phyloP scores from a whole-genome alignment of 2,797 vertebrate genomes.

The Rhyacichthys aspro region DNA sequence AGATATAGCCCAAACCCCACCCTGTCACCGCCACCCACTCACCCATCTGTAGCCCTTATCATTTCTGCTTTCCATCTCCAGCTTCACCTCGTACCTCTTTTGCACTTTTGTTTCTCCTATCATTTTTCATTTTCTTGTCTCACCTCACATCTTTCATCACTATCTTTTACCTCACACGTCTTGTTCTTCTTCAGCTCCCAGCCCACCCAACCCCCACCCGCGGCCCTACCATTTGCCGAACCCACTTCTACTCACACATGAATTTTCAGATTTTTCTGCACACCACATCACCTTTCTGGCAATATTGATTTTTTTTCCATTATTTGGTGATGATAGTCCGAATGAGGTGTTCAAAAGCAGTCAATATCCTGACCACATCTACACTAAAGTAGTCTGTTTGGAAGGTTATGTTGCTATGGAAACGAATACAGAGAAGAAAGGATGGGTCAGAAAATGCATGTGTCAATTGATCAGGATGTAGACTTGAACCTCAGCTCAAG shows the following conservation, averaged over 20 bases:
- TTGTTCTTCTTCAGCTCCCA: slow-evolving; percentile 3
- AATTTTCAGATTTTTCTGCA: slow-evolving; percentile 45
- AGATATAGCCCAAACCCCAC: slow-evolving; percentile 79
- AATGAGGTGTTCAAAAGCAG: slow-evolving; percentile 53
- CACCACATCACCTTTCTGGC: slow-evolving; percentile 24
- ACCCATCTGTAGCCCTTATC: slow-evolving; percentile 62
- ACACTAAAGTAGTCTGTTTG: slow-evolving; percentile 42
- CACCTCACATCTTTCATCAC: slow-evolving; percentile 47
- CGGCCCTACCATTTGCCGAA: not conserved
- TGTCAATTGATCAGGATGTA: slow-evolving; percentile 51
- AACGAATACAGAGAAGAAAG: slow-evolving; percentile 43
- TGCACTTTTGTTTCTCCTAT: slow-evolving; percentile 46
- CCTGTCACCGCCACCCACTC: slow-evolving; percentile 66
- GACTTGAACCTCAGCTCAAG: slow-evolving; percentile 43
- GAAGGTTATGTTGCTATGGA: slow-evolving; percentile 56
- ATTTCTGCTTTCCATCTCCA: slow-evolving; percentile 44
- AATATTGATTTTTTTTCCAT: slow-evolving; percentile 53
- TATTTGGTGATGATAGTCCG: slow-evolving; percentile 54
- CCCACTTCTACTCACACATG: slow-evolving; percentile 12
- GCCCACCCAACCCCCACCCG: not conserved
- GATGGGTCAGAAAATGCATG: slow-evolving; percentile 31
- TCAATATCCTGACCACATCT: slow-evolving; percentile 43
- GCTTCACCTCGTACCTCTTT: slow-evolving; percentile 53
- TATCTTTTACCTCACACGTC: slow-evolving; percentile 24
- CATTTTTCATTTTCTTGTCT: slow-evolving; percentile 57